Conservation (phyloP, 2,888 invertebrate species). For the Pseudococcus longispinus region DNA sequence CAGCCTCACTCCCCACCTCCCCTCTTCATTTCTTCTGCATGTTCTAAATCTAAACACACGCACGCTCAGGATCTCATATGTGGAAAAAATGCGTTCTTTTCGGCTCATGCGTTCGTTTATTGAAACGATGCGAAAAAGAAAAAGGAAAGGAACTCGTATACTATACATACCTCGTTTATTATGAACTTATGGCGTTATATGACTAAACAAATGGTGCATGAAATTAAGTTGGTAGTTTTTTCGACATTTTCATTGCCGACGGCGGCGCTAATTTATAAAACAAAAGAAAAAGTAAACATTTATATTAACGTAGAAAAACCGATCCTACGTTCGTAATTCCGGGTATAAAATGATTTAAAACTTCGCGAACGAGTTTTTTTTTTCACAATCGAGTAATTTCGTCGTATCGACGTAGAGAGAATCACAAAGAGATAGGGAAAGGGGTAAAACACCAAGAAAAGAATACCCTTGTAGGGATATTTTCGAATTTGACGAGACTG, state of each 20-base stretch:
- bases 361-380: background rate
- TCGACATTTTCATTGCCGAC: constrained; percentile 3
- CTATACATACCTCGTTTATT: background rate
- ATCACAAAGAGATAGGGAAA: background rate
- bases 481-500: background rate
- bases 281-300: constrained; percentile 14
- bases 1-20: too few species aligned
- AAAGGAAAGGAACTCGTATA: background rate
- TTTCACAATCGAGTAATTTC: background rate
- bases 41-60: too few species aligned
- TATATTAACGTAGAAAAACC: background rate
- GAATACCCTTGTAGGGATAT: background rate
- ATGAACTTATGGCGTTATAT: constrained; percentile 22
- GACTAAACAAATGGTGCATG: constrained; percentile 28
- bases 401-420: background rate
- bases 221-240: constrained; percentile 34
- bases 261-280: constrained; percentile 9
- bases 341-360: background rate
- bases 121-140: background rate
- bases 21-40: too few species aligned
- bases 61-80: background rate
- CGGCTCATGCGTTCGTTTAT: constrained; percentile 19
- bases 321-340: background rate
- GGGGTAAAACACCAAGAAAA: background rate
- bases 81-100: background rate